Evolutionary conservation across 2,113 vertebrate genomes (phyloP).

Genomic region (Pagrus major): DNA sequence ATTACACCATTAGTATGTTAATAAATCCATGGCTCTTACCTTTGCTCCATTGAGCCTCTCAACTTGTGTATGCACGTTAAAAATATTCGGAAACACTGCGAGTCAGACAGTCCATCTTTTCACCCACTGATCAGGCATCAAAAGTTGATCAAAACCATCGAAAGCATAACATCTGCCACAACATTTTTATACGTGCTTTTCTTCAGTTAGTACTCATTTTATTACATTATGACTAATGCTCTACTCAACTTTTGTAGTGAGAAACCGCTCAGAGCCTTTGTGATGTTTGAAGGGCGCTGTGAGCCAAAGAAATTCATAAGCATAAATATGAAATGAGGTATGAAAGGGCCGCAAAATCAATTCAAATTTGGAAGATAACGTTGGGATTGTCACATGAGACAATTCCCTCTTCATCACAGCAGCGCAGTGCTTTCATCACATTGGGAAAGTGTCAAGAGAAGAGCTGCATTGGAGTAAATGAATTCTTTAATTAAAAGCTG

Average conservation of each 20-base stretch:
- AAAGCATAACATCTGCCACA: background rate
- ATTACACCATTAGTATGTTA: background rate
- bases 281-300: background rate
- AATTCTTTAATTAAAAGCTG: conserved; percentile 69
- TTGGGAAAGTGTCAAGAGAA: conserved; percentile 35
- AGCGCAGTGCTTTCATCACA: conserved; percentile 31
- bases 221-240: conserved; percentile 8
- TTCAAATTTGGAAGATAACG: conserved; percentile 31
- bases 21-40: background rate
- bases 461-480: conserved; percentile 47
- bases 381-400: background rate
- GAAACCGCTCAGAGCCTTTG: background rate
- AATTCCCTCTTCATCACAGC: conserved; percentile 23
- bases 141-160: background rate
- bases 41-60: background rate
- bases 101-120: background rate
- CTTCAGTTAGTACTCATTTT: background rate
- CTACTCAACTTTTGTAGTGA: background rate
- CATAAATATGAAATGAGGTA: conserved; percentile 41
- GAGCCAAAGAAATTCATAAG: conserved; percentile 3
- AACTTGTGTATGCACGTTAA: background rate
- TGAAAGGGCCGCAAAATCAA: conserved; percentile 25
- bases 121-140: background rate
- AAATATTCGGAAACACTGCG: too few relatives aligned
- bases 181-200: background rate